Conservation (phyloP, 1,140 invertebrate species). For the Pogonomyrmex barbatus region DNA sequence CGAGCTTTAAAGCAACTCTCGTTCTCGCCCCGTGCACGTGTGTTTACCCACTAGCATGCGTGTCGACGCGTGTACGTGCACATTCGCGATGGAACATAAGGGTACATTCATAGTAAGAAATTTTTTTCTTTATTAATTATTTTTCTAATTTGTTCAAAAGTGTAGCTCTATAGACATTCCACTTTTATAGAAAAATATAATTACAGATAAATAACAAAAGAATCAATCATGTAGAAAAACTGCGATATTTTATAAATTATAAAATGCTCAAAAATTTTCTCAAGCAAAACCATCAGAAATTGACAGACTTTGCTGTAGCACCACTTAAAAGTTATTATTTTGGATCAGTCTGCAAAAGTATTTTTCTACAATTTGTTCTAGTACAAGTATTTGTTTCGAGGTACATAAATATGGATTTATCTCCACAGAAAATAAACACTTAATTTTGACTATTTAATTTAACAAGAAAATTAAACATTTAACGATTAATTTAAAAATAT, state of each 20-base stretch:
- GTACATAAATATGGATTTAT: neutral
- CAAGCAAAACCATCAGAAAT: too few species aligned
- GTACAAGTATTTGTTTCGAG: too few species aligned
- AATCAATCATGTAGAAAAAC: too few species aligned
- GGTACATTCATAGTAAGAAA: conserved; percentile 27
- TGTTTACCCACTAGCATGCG: conserved; percentile 23
- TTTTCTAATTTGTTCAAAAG: neutral
- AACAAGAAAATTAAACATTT: neutral
- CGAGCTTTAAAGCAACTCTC: conserved; percentile 63
- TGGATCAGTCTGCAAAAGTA: too few species aligned
- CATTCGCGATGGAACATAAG: conserved; percentile 13
- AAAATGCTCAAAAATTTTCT: too few species aligned
- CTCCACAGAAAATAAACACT: neutral
- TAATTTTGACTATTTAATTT: conserved; percentile 5
- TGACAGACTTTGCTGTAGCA: too few species aligned
- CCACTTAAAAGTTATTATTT: too few species aligned
- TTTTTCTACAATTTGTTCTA: too few species aligned
- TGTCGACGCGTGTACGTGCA: conserved; percentile 3
- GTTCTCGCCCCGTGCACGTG: conserved; percentile 37
- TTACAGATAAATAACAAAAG: neutral
- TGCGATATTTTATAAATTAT: too few species aligned
- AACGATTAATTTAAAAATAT: neutral
- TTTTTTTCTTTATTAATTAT: neutral
- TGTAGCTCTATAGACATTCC: neutral
- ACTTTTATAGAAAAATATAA: neutral